phyloP scores from a whole-genome alignment of 1,140 invertebrate genomes.

The Anastrepha ludens region DNA sequence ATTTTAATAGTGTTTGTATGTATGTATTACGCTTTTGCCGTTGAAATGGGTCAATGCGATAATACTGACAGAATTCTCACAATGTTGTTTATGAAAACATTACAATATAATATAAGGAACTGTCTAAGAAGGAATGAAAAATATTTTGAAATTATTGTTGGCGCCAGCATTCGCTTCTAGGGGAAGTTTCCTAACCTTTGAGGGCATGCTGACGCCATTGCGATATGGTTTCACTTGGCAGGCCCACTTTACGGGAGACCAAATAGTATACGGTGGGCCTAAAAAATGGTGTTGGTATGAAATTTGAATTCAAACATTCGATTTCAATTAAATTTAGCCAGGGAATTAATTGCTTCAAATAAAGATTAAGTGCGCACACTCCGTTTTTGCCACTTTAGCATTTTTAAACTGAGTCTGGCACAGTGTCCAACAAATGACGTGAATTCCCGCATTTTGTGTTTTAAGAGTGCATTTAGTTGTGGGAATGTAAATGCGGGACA shows the following conservation, averaged over 20 bases:
- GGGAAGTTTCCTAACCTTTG: not conserved
- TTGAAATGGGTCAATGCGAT: conserved; percentile 15
- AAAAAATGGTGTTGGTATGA: too few relatives aligned
- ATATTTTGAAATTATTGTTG: not conserved
- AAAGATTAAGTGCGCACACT: too few relatives aligned
- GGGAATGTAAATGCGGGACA: too few relatives aligned
- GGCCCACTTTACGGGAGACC: not conserved
- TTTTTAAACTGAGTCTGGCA: too few relatives aligned
- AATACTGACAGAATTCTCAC: conserved; percentile 15
- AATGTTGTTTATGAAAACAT: not conserved
- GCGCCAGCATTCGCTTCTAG: not conserved
- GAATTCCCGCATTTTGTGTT: too few relatives aligned
- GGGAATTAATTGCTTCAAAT: too few relatives aligned
- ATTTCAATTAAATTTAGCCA: too few relatives aligned
- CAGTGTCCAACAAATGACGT: too few relatives aligned
- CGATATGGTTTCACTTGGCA: not conserved
- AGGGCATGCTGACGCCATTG: not conserved
- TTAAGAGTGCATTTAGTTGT: too few relatives aligned
- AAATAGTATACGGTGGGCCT: too few relatives aligned
- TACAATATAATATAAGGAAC: not conserved
- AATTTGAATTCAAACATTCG: too few relatives aligned
- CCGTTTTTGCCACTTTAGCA: too few relatives aligned
- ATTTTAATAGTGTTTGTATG: not conserved
- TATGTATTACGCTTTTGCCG: not conserved
- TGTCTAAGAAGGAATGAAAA: not conserved